Evolutionary conservation across 2,113 vertebrate species (phyloP), one percentile per base, ranked within the genome.

Genomic region (Cnemophilus loriae): DNA sequence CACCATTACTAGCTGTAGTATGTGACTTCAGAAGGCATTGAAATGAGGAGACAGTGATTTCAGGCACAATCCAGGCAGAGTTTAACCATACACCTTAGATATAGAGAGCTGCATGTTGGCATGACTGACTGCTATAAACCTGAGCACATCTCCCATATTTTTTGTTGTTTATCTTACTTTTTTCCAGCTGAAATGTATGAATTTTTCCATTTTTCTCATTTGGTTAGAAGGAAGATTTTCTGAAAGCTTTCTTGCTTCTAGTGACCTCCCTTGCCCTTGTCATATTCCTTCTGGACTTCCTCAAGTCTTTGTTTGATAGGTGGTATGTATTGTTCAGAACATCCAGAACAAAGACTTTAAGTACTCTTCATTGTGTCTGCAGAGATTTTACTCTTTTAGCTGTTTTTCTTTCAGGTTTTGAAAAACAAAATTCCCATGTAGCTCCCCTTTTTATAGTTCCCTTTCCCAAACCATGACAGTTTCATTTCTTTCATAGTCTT

Each of bases 71-170:
- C 28, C 21, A 60, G 19, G 14, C 11, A 61, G 21, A 65, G 10
- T 74, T 87, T 49, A 75, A 63, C 13, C 13, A 46, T 4, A 11
- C 1, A 1, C 1, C 7, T 27, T 32, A 35, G 8, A 10, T n/a
- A 2, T 6, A 53, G 23, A 79, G 13, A 52, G 12, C 3, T 2
- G 1, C 33, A 37, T n/a, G 7, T 56, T 81, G 41, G 4, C 4
- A 6, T 24, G 47, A 80, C 5, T 71, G 28, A 70, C 13, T 61
- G 22, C 37, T 57, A 7, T 11, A 49, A 53, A n/a, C 9, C 16
- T 24, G 15, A 76, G 3, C 17, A 46, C 3, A 85, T 42, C 14
- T 55, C 5, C 15, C 2, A 2, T 18, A 41, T 12, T 35, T 92
- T 56, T 24, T 55, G 16, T 39, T 49, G 4, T 50, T 67, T 7